Conservation (phyloP, 2,797 vertebrate species). For the Danio aesculapii region DNA sequence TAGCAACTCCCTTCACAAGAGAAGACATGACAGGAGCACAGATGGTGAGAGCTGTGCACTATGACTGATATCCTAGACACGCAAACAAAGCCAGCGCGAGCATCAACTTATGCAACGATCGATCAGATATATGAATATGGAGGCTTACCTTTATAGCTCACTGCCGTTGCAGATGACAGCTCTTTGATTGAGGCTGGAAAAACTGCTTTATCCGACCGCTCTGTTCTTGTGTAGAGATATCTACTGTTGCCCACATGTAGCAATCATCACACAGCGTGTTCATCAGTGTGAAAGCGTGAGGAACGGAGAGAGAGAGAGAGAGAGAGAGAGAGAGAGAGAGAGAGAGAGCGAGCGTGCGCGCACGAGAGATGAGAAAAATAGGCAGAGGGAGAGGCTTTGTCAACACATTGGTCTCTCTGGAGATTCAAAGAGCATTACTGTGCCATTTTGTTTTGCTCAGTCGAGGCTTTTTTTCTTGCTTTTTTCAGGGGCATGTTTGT, state of each 20-base stretch:
- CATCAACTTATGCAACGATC: conserved; percentile 62
- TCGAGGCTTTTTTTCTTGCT: not conserved
- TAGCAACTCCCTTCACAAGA: conserved; percentile 4
- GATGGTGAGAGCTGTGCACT: conserved; percentile 43
- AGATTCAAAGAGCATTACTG: conserved; percentile 56
- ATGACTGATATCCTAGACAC: conserved; percentile 42
- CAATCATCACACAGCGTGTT: conserved; percentile 71
- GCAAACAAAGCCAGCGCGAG: conserved; percentile 23
- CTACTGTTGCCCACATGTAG: conserved; percentile 76
- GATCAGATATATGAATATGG: conserved; percentile 69
- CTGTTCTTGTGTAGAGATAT: conserved; percentile 67
- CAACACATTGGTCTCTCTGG: conserved; percentile 67
- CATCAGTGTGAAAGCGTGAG: conserved; percentile 73
- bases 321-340: conserved; percentile 58
- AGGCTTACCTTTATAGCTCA: conserved; percentile 77
- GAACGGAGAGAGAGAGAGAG: conserved; percentile 56
- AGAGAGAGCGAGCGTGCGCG: conserved; percentile 54
- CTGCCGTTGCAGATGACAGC: conserved; percentile 51
- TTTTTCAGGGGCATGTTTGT: conserved; percentile 31
- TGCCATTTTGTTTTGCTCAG: conserved; percentile 11
- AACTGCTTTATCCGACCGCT: conserved; percentile 32
- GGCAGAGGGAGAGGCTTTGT: conserved; percentile 63
- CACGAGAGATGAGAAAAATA: conserved; percentile 61
- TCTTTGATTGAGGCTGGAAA: conserved; percentile 47
- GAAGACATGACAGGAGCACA: conserved; percentile 40